Percentiles rank a stretch among this genome's conserved stretches.
These are phyloP conservation scores for Leptinotarsa haldemani DNA, from an alignment of 2,888 invertebrate genomes.

Conservation along the genomic window DNA sequence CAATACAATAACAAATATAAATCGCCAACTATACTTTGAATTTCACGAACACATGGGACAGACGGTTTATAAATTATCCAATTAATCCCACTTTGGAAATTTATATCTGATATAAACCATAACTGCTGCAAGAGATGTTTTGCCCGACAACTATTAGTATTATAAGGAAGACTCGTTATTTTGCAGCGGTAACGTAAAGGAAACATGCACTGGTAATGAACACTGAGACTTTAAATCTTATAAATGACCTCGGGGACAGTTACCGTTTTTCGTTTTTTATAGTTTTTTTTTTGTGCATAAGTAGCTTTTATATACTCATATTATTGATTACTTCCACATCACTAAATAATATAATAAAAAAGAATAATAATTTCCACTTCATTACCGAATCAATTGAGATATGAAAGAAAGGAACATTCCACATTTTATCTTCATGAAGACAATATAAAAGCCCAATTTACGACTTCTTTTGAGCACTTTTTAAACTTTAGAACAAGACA, in stretches of 20 bases:
- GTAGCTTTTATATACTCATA: neutral
- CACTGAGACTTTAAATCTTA: slow-evolving; percentile 8
- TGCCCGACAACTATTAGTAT: slow-evolving; percentile 56
- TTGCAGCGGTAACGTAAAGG: neutral
- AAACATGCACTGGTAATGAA: slow-evolving; percentile 12
- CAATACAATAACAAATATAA: slow-evolving; percentile 30
- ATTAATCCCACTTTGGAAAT: slow-evolving; percentile 53
- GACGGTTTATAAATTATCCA: slow-evolving; percentile 52
- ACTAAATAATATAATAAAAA: neutral
- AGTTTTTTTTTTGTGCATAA: neutral
- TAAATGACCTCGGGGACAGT: slow-evolving; percentile 12
- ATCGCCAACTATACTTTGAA: slow-evolving; percentile 28
- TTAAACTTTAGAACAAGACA: slow-evolving; percentile 50
- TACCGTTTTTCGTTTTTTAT: slow-evolving; percentile 2
- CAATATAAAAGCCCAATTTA: slow-evolving; percentile 42
- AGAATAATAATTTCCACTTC: too few species aligned
- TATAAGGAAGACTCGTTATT: slow-evolving; percentile 40
- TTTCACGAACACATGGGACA: slow-evolving; percentile 31
- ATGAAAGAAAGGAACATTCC: too few species aligned
- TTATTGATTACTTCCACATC: neutral
- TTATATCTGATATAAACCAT: slow-evolving; percentile 53
- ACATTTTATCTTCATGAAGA: too few species aligned
- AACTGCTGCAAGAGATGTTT: slow-evolving; percentile 47
- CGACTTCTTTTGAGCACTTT: slow-evolving; percentile 46
- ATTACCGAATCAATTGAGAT: too few species aligned